A percentile compares a stretch with the other conserved stretches of the same genome.
phyloP scores from a whole-genome alignment of 2,113 vertebrate genomes.

The Salvator merianae region DNA sequence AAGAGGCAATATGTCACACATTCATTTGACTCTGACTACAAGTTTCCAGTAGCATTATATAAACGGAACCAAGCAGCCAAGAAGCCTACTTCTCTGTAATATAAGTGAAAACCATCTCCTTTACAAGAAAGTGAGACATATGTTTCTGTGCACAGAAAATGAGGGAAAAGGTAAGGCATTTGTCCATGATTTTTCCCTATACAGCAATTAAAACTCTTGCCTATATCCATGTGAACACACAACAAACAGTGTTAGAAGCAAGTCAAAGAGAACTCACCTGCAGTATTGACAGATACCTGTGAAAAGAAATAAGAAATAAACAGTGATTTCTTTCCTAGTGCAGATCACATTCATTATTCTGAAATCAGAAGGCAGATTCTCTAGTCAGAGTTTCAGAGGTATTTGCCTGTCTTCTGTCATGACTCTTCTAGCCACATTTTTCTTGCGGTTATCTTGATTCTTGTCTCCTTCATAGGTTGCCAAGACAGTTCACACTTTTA shows the following conservation, averaged over 20 bases:
- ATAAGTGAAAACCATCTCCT: neutral
- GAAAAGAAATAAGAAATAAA: constrained; percentile 61
- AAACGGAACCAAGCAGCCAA: neutral
- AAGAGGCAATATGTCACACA: too few species aligned
- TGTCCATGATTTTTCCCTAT: neutral
- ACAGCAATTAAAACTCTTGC: neutral
- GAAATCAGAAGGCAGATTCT: neutral
- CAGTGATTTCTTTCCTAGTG: neutral
- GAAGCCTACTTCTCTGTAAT: neutral
- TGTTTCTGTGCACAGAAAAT: neutral
- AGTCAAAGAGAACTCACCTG: constrained; percentile 82
- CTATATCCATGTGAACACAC: neutral
- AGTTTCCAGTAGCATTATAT: too few species aligned
- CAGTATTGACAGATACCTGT: constrained; percentile 94
- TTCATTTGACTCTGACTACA: neutral
- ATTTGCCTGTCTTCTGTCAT: neutral
- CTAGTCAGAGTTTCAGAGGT: neutral
- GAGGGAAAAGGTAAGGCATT: neutral
- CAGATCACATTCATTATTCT: neutral
- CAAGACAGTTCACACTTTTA: neutral
- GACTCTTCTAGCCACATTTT: neutral
- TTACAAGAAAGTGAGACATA: neutral
- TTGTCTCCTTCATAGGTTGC: neutral
- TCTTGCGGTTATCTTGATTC: constrained; percentile 7
- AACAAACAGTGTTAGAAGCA: neutral